These are phyloP conservation scores for Buathra laborator DNA, from an alignment of 2,888 invertebrate species.

Conservation along the genomic window DNA sequence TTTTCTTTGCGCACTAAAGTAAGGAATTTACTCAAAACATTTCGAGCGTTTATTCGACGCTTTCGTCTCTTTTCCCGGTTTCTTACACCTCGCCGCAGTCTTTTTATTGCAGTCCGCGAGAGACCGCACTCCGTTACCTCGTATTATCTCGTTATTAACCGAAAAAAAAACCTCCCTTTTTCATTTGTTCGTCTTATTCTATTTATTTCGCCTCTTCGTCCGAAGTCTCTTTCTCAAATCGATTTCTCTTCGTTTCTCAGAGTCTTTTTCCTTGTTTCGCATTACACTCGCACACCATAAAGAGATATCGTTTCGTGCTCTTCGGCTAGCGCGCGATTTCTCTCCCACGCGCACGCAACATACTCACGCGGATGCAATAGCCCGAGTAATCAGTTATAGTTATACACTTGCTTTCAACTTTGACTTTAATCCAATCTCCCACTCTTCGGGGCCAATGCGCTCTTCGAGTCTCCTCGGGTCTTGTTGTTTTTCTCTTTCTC, in stretches of 20 bases:
- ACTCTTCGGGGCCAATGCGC: conserved; percentile 25
- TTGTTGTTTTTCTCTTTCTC: background rate
- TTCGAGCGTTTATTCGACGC: background rate
- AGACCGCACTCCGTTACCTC: conserved; percentile 24
- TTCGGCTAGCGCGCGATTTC: conserved; percentile 38
- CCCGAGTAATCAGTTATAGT: conserved; percentile 69
- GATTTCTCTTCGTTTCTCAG: background rate
- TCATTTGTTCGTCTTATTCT: conserved; percentile 10
- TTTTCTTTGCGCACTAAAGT: conserved; percentile 6
- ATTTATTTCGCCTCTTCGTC: background rate
- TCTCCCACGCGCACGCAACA: conserved; percentile 58
- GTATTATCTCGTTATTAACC: conserved; percentile 48
- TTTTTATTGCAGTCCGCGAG: conserved; percentile 20
- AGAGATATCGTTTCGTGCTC: background rate
- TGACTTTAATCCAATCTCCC: conserved; percentile 70
- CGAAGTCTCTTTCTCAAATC: background rate
- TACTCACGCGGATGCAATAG: conserved; percentile 45
- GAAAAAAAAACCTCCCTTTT: conserved; percentile 1
- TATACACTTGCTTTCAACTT: conserved; percentile 70
- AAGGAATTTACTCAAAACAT: background rate
- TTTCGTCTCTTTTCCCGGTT: conserved; percentile 8
- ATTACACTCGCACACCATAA: conserved; percentile 6
- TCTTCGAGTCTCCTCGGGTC: conserved; percentile 28
- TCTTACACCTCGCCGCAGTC: conserved; percentile 17
- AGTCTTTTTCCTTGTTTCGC: background rate